phyloP scores from a whole-genome alignment of 92 coral and sea anemone species.

The Phenganax stokvisi region DNA sequence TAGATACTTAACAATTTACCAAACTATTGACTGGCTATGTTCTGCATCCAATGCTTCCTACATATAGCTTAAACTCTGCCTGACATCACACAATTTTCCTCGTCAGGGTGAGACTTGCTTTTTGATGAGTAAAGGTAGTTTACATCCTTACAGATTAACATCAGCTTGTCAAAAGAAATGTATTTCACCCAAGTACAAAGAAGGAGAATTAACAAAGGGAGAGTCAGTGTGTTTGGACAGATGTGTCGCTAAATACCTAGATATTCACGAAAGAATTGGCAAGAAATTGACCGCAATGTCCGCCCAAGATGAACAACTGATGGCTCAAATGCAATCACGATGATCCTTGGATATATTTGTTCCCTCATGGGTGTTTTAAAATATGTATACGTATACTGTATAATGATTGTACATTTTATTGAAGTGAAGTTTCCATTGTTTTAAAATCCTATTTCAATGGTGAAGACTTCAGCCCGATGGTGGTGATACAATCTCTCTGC shows the following conservation, averaged over 20 bases:
- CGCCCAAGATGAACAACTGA: slow-evolving; percentile 93
- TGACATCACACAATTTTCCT: no score
- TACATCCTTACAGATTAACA: slow-evolving; percentile 59
- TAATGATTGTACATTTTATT: no score
- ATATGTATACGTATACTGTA: neutral
- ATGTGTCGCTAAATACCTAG: slow-evolving; percentile 96
- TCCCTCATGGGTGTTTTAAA: neutral
- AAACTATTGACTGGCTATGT: neutral
- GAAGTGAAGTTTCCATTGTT: no score
- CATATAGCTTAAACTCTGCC: no score
- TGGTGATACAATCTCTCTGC: no score
- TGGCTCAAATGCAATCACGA: slow-evolving; percentile 94
- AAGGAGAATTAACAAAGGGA: slow-evolving; percentile 95
- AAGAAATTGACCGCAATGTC: slow-evolving; percentile 94
- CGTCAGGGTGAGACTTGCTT: no score
- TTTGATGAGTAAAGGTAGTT: neutral
- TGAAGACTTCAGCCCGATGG: no score
- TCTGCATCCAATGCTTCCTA: neutral
- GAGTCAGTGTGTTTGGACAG: slow-evolving; percentile 97
- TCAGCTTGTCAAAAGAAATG: slow-evolving; percentile 97
- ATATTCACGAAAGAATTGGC: slow-evolving; percentile 94
- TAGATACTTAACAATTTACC: neutral
- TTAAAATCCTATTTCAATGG: no score
- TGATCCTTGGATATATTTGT: slow-evolving; percentile 13
- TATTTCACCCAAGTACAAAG: slow-evolving; percentile 93